These are phyloP conservation scores for Leptopilina myrica DNA, from an alignment of 2,888 invertebrate genomes.

Conservation along the genomic window DNA sequence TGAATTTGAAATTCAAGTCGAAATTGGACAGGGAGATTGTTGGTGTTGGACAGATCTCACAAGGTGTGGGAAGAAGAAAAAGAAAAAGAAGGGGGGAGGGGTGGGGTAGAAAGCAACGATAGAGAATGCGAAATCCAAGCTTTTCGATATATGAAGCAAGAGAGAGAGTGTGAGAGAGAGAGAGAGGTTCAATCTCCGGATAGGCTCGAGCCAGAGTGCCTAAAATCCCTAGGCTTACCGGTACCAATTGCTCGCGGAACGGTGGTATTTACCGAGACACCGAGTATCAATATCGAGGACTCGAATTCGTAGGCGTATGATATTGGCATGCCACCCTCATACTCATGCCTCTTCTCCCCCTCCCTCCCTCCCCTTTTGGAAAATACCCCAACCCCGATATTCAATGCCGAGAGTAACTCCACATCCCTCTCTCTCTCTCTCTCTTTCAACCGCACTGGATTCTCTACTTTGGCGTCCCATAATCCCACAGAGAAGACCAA, in stretches of 20 bases:
- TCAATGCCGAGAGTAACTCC: slow-evolving; percentile 49
- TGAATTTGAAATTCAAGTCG: slow-evolving; percentile 39
- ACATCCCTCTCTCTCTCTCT: slow-evolving; percentile 18
- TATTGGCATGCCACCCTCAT: slow-evolving; percentile 57
- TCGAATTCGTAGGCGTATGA: slow-evolving; percentile 57
- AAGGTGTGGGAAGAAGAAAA: slow-evolving; percentile 3
- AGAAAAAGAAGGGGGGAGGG: no score
- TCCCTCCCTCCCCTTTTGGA: not conserved
- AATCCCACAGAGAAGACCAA: slow-evolving; percentile 46
- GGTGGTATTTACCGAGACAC: slow-evolving; percentile 58
- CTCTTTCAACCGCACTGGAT: slow-evolving; percentile 43
- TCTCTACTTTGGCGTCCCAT: slow-evolving; percentile 49
- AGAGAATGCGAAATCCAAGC: slow-evolving; percentile 39
- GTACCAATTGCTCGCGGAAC: slow-evolving; percentile 47
- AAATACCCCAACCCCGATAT: not conserved
- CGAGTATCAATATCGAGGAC: slow-evolving; percentile 58
- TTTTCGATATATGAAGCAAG: slow-evolving; percentile 15
- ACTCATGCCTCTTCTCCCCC: not conserved
- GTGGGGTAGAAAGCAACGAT: no score
- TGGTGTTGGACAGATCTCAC: slow-evolving; percentile 35
- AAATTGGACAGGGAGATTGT: slow-evolving; percentile 27
- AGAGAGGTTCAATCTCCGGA: slow-evolving; percentile 44
- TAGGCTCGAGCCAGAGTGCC: slow-evolving; percentile 50
- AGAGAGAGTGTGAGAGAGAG: no score
- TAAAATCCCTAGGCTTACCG: slow-evolving; percentile 55